Base-by-base conservation (phyloP, 2,113 vertebrate species). In the Phainopepla nitens region DNA sequence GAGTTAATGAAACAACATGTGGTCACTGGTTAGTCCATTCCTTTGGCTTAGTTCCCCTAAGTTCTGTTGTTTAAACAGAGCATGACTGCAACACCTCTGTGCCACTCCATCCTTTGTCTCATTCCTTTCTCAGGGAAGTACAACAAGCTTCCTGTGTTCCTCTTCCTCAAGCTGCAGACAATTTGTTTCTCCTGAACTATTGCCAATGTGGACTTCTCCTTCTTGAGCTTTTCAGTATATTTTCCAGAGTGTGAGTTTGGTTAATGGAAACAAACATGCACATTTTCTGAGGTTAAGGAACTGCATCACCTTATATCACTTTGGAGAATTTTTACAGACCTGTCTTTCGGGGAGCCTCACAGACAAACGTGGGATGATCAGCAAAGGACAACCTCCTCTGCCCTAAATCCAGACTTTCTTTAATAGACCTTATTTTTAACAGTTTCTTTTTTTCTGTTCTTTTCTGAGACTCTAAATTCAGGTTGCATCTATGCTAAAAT, bases 241-340 rank as follows among this genome's bases (percentile, higher is more conserved):
- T 83, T 83, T 62, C 29, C 35, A 42, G 23, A 73, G 7, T 2
- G 3, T 60, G 39, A n/a, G 8, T 49, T 95, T 62, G 13, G 9
- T 53, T 80, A 61, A 53, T 35, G 16, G 47, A 73, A 77, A 45
- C 19, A 73, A 77, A 61, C 14, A 39, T 2, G 4, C 5, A 71
- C 5, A 3, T 76, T 90, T 96, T 79, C 36, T 39, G 33, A 66
- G 29, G 9, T 31, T 60, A 70, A 76, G 35, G 51, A 69, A 73
- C 33, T 71, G 6, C 8, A 17, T 53, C 62, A 17, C 2, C 7
- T 42, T 7, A 0, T 27, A 16, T 19, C 9, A 11, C 1, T 77
- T 39, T 33, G 31, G 75, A 61, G 23, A 69, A 14, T 69, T 90
- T 85, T 90, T 83, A 36, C 19, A n/a, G 23, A 66, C 1, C 2